phyloP scores from a whole-genome alignment of 2,797 vertebrate genomes.

The Etheostoma nigrum region DNA sequence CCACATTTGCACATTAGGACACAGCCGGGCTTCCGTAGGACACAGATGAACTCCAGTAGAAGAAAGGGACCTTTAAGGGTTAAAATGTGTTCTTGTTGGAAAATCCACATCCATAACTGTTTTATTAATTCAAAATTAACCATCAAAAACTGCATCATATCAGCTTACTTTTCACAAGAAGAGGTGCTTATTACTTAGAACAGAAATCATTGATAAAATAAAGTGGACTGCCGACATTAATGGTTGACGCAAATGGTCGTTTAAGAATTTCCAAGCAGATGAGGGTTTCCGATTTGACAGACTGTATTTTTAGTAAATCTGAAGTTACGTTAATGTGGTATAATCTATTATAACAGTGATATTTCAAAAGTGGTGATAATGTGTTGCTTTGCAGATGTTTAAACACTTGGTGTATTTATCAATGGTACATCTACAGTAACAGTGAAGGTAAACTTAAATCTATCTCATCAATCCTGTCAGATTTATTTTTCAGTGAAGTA shows the following conservation, averaged over 20 bases:
- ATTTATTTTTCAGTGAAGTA: slow-evolving; percentile 44
- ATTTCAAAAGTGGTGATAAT: slow-evolving; percentile 8
- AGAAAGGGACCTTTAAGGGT: neutral
- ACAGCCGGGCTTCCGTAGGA: too few relatives aligned
- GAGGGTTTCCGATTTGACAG: neutral
- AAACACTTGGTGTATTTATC: slow-evolving; percentile 31
- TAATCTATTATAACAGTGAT: slow-evolving; percentile 11
- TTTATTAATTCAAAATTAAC: slow-evolving; percentile 66
- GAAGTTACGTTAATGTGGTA: neutral
- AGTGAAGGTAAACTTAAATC: slow-evolving; percentile 24
- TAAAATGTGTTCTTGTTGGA: slow-evolving; percentile 35
- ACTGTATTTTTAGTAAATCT: neutral
- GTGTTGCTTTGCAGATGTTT: slow-evolving; percentile 36
- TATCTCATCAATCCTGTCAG: slow-evolving; percentile 2
- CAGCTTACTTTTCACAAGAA: slow-evolving; percentile 39
- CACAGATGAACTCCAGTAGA: neutral
- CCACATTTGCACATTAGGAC: too few relatives aligned
- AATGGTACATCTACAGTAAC: slow-evolving; percentile 43
- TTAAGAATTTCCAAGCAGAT: neutral
- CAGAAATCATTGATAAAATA: slow-evolving; percentile 37
- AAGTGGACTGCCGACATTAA: slow-evolving; percentile 28
- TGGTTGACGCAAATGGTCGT: neutral
- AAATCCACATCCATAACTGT: slow-evolving; percentile 37
- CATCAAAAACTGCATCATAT: slow-evolving; percentile 47
- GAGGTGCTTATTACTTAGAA: slow-evolving; percentile 28